Base-by-base conservation (phyloP, 2,888 invertebrate genomes). In the Pachliopta kotzebuea region DNA sequence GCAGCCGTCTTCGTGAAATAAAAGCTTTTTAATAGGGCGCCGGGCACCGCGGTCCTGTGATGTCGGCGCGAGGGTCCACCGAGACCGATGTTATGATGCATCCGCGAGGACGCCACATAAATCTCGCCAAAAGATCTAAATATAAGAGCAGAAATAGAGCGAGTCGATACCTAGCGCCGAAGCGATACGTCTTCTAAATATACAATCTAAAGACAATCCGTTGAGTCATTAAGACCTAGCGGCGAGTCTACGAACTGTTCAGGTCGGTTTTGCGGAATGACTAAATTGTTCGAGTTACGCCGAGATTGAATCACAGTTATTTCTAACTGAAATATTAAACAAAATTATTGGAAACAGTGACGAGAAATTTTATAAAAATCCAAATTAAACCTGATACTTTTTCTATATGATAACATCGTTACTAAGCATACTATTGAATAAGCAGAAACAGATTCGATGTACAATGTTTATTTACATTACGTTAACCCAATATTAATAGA, bases 11-110 rank as follows among this genome's bases (percentile, higher is more conserved):
- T 72, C 69, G 73, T 70, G 65, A 72, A 73, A 75, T 73, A 71
- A 71, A 74, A 70, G 72, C 71, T 72, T 75, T 67, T 72, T 72
- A 74, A 72, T 72, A 75, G 73, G 71, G 72, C 68, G 73, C 71
- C 21, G 42, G 55, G 56, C 45, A 57, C 61, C 57, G 49, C 53
- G 53, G 21, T 45, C 23, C 53, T 57, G 49, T 61, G 60, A 57
- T 61, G 53, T 61, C 61, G 49, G 50, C 18, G 14, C 56, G 69
- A 70, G 71, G 72, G 71, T 68, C 71, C 37, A 11, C 11, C 37
- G 37, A 9, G 37, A 4, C 11, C 17, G 11, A 37, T 11, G 37
- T 37, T 55, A 64, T 64, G 60, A 65, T 49, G 63, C 67, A 66
- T 62, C 31, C 45, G 52, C 31, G 50, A 42, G 24, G 56, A 56